Base-by-base conservation (phyloP, 1,140 invertebrate genomes). In the Oppia nitens region DNA sequence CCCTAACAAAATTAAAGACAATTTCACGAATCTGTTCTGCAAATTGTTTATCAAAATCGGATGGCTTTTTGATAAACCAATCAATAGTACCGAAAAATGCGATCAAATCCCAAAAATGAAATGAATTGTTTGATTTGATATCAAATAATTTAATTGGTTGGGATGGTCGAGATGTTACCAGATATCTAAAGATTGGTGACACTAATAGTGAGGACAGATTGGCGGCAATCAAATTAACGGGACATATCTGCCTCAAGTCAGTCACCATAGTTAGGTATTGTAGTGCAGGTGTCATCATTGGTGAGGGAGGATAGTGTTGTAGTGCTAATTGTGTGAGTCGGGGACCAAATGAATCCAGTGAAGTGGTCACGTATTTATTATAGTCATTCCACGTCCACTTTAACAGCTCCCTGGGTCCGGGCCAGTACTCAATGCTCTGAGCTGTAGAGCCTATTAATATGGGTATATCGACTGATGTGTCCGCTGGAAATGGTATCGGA, bases 401-500 rank as follows among this genome's bases (percentile, higher is more conserved):
- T 4, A 47, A 49, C 6, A 65, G 25, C 40, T 65, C 62, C 12
- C 61, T 57, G 1, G 62, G 61, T 6, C 64, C 62, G n/a, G 64
- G 64, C 64, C 64, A 65, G 14, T 59, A 61, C 26, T 65, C 64
- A 17, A 65, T 61, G 3, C 61, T 57, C 55, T 65, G 62, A 28
- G 61, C 57, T 50, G 62, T 45, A 14, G 62, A 59, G 11, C 64
- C 64, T 24, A 61, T 50, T 2, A 61, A n/a, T 32, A 61, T 23
- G 1, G 52, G 57, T 23, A 59, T 58, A 23, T 47, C 47, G 4
- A 47, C 47, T 11, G 45, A 47, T 20, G 25, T 26, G 21, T 28
- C 27, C 23, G 2, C 4, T 24, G 23, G 1, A 17, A 59, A 27
- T 4, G 57, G 52, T 4, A 27, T 21, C n/a, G 28, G 6, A 40